These are phyloP conservation scores for Barnardius zonarius DNA, from an alignment of 2,113 vertebrate species.

Conservation along the genomic window DNA sequence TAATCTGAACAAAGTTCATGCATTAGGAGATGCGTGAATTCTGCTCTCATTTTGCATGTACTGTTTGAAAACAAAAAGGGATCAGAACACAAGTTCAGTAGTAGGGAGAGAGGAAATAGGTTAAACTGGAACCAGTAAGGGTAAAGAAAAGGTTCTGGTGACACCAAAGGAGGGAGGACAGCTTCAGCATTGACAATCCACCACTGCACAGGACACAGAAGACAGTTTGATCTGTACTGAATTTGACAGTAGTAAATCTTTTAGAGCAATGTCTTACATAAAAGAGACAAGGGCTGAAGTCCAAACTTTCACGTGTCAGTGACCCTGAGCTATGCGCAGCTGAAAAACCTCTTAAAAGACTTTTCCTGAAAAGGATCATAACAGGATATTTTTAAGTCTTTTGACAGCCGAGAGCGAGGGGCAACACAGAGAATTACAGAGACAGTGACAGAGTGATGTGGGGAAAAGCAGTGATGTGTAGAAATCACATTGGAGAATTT, in stretches of 20 bases:
- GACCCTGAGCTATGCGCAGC: neutral
- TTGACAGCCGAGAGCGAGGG: neutral
- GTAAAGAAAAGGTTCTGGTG: neutral
- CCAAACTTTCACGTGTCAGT: neutral
- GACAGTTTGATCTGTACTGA: neutral
- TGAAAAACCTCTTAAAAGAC: neutral
- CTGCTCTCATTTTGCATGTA: neutral
- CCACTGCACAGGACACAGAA: rapidly evolving
- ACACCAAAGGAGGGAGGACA: neutral
- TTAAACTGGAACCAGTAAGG: neutral
- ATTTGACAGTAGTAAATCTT: neutral
- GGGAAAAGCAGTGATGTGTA: rapidly evolving
- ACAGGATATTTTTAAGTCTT: neutral
- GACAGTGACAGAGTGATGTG: rapidly evolving
- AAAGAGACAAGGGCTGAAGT: constrained; percentile 18
- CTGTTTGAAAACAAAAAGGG: neutral
- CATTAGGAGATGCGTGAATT: neutral
- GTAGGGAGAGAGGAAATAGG: neutral
- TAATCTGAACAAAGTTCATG: neutral
- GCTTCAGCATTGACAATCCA: neutral
- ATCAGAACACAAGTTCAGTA: neutral
- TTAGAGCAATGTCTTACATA: neutral
- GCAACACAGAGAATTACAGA: neutral
- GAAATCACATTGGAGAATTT: neutral
- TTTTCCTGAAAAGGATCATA: neutral